A percentile compares a stretch with the other conserved stretches of the same genome.
These are phyloP conservation scores for Homalodisca vitripennis DNA, from an alignment of 1,140 invertebrate species.

Conservation along the genomic window DNA sequence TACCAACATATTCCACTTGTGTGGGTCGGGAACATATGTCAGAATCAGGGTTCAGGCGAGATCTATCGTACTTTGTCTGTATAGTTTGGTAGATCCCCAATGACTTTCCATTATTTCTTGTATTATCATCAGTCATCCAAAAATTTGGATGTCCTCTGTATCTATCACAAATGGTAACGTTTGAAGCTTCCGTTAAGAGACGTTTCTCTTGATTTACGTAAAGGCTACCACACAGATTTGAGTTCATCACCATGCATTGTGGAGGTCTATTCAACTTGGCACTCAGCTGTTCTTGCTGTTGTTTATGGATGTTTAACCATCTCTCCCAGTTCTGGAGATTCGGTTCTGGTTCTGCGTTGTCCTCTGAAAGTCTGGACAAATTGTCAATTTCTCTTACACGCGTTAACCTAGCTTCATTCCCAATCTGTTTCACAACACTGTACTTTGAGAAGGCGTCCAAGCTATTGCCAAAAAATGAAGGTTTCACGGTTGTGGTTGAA, in stretches of 20 bases:
- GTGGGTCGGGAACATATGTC: not conserved
- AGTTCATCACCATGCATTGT: slow-evolving; percentile 7
- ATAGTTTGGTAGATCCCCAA: slow-evolving; percentile 2
- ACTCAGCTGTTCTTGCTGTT: slow-evolving; percentile 11
- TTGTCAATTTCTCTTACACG: not conserved
- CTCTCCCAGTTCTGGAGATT: not conserved
- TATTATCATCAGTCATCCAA: not conserved
- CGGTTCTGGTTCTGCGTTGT: not conserved
- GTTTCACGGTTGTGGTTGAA: not conserved
- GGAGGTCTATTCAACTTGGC: not conserved
- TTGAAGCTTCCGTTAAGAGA: not conserved
- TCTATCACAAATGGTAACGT: not conserved
- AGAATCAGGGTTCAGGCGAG: not conserved
- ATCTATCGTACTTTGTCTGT: slow-evolving; percentile 5
- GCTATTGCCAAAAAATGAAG: not conserved
- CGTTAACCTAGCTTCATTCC: too few species aligned
- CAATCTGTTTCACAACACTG: not conserved
- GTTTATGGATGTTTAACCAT: slow-evolving; percentile 8
- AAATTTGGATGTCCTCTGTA: slow-evolving; percentile 1
- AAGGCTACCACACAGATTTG: not conserved
- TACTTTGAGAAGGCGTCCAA: not conserved
- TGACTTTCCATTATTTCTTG: not conserved
- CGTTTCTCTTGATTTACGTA: slow-evolving; percentile 2
- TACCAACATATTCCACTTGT: slow-evolving; percentile 6
- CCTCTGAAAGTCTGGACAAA: not conserved